Base-by-base conservation (phyloP, 2,113 vertebrate genomes). In the Trogon melanurus region DNA sequence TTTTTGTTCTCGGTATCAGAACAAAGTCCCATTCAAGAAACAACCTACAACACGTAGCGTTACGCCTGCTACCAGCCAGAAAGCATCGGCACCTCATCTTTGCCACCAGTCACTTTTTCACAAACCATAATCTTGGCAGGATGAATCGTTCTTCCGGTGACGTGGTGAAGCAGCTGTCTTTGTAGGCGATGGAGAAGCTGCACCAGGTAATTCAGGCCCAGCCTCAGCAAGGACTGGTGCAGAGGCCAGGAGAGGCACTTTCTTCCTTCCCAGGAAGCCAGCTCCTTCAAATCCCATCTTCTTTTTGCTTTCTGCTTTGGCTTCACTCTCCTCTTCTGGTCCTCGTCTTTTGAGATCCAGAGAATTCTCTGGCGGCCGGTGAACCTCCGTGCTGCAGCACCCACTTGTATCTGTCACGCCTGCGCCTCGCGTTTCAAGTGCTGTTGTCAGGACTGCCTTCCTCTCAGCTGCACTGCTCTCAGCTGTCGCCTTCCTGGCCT, bases 141-240 rank as follows among this genome's bases (percentile, higher is more conserved):
- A 97, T 12, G 97, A 96, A 50, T 99, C 99, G 2, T 97, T 97
- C 91, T 99, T 99, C 90, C 98, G 98, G 89, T 99, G 99, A 30
- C 99, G 98, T 6, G 99, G 99, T 7, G 99, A 99, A 11, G 99
- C 98, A 60, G 97, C 97, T 48, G 98, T 97, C 97, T 98, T 99
- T 3, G 99, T 99, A 26, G 99, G 99, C 1, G 99, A 99, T 0
- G 99, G 99, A 32, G 99, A 99, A 11, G 99, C 98, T 0, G 98
- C 98, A 56, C 98, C 96, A 13, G 99, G 98, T 4, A 99, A 98
- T 92, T 99, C 99, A 14, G 98, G 98, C 47, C 98, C 99, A 20
- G 98, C 98, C 34, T 99, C 99, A 4, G 97, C 98, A 54, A 98
- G 98, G 36, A 95, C 94, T 21, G 99, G 98, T 23, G 98, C 97